Base-by-base conservation (phyloP, 2,113 vertebrate species). In the Anoura caudifer region DNA sequence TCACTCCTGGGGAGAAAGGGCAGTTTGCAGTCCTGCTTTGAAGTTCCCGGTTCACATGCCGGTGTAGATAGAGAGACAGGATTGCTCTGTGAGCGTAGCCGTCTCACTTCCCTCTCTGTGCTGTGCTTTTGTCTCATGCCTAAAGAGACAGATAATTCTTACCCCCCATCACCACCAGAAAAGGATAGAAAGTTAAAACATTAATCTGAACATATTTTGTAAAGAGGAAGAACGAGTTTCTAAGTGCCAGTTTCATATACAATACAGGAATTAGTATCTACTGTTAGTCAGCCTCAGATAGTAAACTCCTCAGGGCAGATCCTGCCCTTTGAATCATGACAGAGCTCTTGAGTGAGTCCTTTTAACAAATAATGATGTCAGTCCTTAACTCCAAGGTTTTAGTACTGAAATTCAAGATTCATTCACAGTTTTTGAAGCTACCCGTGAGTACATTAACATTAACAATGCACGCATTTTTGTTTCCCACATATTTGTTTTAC, bases 401-500 rank as follows among this genome's bases (percentile, higher is more conserved):
- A 63, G 33, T 87, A 26, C 67, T 59, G 61, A 95, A 96, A 94
- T 76, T 91, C 73, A 65, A 56, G 45, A 90, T 80, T 89, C 41
- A 47, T 67, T 54, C 36, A 87, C 15, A 75, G 19, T 17, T 91
- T 94, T 91, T 94, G 28, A 54, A 86, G 59, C 70, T 87, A 87
- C 47, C 26, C 15, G 13, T 36, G 31, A 90, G 36, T 43, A 82
- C 52, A 24, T 33, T 5, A 47, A 59, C 82, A 43, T 50, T 67
- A 96, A 85, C 15, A 38, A 88, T 56, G 14, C 14, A 91, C 14
- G 38, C 3, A 12, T 80, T 92, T 77, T 86, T 61, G 20, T 92
- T 85, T 94, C 79, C 73, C 75, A 63, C 56, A 77, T 95, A 76
- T 77, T 85, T 94, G 47, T 59, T 96, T 95, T 63, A 72, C 50